Conservation (phyloP, 1,140 invertebrate species). For the Atta cephalotes region DNA sequence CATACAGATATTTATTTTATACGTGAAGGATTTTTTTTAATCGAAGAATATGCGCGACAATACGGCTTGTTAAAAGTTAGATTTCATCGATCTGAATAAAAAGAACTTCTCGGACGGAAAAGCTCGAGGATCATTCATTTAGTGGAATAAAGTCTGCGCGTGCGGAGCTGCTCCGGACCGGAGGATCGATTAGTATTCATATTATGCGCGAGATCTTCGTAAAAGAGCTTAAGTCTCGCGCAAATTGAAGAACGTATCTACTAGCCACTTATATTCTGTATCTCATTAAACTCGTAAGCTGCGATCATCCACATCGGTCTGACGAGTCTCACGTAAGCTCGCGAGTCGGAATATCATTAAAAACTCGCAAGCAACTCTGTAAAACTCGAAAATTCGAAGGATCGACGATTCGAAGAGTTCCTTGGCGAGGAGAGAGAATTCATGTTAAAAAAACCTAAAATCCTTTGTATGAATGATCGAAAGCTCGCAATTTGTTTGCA, state of each 20-base stretch:
- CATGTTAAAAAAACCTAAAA: background rate
- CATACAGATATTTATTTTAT: background rate
- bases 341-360: constrained; percentile 17
- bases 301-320: constrained; percentile 31
- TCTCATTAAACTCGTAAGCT: constrained; percentile 53
- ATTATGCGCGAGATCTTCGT: constrained; percentile 46
- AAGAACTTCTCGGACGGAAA: constrained; percentile 9
- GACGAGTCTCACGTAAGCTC: constrained; percentile 12
- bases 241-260: constrained; percentile 58
- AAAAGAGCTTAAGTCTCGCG: constrained; percentile 54
- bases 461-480: background rate
- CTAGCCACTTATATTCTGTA: constrained; percentile 42
- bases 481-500: constrained; percentile 19
- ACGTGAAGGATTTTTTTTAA: background rate
- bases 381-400: constrained; percentile 22
- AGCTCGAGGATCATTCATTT: constrained; percentile 57
- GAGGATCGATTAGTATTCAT: constrained; percentile 54
- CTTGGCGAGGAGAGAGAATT: background rate
- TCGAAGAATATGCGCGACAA: constrained; percentile 19
- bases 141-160: constrained; percentile 44
- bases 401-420: background rate
- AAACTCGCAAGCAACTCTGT: constrained; percentile 7
- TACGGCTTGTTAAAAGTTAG: constrained; percentile 39
- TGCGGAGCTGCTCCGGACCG: background rate
- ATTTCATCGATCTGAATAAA: background rate